Evolutionary conservation across 37 sponge, comb jelly and placozoan species (phyloP).

Genomic region (Spongia lamella): DNA sequence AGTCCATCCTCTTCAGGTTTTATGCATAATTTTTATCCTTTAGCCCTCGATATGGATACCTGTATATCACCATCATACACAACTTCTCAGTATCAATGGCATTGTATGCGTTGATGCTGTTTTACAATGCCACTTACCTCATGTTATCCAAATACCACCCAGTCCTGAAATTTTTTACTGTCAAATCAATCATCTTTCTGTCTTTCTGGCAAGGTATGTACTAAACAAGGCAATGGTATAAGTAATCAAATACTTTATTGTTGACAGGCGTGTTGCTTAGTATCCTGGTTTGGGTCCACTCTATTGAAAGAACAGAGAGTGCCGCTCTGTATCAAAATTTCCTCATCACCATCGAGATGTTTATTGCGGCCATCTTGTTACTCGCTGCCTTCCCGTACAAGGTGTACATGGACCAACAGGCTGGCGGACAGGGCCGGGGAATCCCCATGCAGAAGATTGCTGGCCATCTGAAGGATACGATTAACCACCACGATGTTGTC

Average conservation of each 20-base stretch:
- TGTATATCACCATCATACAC: slow-evolving; percentile 88
- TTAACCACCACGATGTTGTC: slow-evolving; percentile 94
- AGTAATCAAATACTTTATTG: neutral
- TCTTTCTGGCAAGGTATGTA: slow-evolving; percentile 96
- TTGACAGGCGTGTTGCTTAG: slow-evolving; percentile 5
- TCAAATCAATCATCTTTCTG: slow-evolving; percentile 90
- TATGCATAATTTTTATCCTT: slow-evolving; percentile 6
- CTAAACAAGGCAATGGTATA: neutral
- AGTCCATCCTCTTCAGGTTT: neutral
- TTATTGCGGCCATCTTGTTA: slow-evolving; percentile 87
- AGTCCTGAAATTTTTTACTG: slow-evolving; percentile 92
- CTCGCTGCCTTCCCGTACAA: slow-evolving; percentile 86
- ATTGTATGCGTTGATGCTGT: slow-evolving; percentile 88
- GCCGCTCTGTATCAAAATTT: slow-evolving; percentile 94
- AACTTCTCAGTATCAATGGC: slow-evolving; percentile 93
- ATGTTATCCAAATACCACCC: slow-evolving; percentile 84
- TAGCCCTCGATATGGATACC: slow-evolving; percentile 79
- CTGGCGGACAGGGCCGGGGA: slow-evolving; percentile 64
- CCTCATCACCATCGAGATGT: slow-evolving; percentile 95
- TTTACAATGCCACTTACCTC: slow-evolving; percentile 86
- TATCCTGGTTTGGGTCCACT: neutral
- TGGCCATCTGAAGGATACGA: slow-evolving; percentile 81
- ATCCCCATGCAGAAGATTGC: slow-evolving; percentile 78
- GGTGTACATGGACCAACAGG: slow-evolving; percentile 68
- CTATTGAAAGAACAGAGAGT: slow-evolving; percentile 14